phyloP scores from a whole-genome alignment of 2,888 invertebrate genomes.

The Eurytoma californica region DNA sequence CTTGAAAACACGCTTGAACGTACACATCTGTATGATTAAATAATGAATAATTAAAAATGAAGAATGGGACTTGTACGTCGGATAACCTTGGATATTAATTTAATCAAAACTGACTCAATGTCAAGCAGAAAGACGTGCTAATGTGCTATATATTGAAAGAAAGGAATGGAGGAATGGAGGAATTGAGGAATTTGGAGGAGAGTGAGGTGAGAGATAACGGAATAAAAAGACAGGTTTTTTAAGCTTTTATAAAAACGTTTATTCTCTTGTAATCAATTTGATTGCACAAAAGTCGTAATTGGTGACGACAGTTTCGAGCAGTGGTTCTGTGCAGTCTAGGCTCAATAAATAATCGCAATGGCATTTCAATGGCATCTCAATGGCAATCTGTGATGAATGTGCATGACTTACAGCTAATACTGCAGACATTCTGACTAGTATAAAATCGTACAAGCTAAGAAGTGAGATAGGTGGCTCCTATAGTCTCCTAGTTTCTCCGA shows the following conservation, averaged over 20 bases:
- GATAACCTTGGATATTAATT: constrained; percentile 26
- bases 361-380: constrained; percentile 26
- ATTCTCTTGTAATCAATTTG: no score
- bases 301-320: background rate
- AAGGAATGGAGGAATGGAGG: constrained; percentile 23
- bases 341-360: constrained; percentile 34
- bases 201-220: constrained; percentile 16
- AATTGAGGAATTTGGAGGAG: constrained; percentile 26
- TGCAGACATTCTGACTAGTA: constrained; percentile 40
- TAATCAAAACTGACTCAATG: constrained; percentile 39
- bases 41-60: background rate
- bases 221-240: constrained; percentile 10
- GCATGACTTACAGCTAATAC: constrained; percentile 40
- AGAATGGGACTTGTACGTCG: constrained; percentile 21
- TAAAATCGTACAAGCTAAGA: background rate
- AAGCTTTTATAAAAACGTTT: constrained; percentile 9
- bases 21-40: background rate
- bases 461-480: background rate
- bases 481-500: background rate
- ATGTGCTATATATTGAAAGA: background rate
- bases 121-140: constrained; percentile 1
- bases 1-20: no score
- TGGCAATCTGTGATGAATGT: background rate
- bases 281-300: background rate
- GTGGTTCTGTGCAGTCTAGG: constrained; percentile 17